A percentile compares a stretch with the other conserved stretches of the same genome.
Evolutionary conservation across 1,140 invertebrate species (phyloP).

Genomic region (Heliconius himera): DNA sequence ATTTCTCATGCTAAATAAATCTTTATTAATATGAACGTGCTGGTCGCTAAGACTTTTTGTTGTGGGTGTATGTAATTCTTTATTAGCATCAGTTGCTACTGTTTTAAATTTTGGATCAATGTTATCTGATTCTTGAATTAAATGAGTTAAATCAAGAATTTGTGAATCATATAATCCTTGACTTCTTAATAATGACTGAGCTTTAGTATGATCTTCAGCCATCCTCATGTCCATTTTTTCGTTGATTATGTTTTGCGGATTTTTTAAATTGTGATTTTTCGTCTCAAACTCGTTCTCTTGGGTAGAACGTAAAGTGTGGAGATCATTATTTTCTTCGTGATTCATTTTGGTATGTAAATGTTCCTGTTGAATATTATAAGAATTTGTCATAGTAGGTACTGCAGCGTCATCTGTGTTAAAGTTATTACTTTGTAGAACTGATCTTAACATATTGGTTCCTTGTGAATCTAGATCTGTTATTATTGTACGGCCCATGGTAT

Average conservation of each 20-base stretch:
- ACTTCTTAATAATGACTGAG: neutral
- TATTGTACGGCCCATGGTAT: neutral
- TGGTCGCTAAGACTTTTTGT: neutral
- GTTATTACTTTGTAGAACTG: neutral
- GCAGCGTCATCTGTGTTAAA: neutral
- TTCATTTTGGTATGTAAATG: neutral
- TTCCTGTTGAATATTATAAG: neutral
- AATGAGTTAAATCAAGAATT: neutral
- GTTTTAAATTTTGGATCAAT: neutral
- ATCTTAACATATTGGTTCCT: neutral
- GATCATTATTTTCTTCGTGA: slow-evolving; percentile 12
- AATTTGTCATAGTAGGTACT: neutral
- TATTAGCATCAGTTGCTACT: neutral
- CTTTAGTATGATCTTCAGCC: neutral
- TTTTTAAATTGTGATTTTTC: slow-evolving; percentile 22
- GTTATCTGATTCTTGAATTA: neutral
- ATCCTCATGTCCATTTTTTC: slow-evolving; percentile 18
- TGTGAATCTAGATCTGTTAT: neutral
- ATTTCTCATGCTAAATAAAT: neutral
- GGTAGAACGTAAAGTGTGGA: slow-evolving; percentile 13
- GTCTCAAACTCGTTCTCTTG: slow-evolving; percentile 6
- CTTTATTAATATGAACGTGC: neutral
- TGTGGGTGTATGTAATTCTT: neutral
- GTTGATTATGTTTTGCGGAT: slow-evolving; percentile 8
- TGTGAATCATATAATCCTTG: neutral